Conservation (phyloP, 1,140 invertebrate species). For the Eurosta solidaginis region DNA sequence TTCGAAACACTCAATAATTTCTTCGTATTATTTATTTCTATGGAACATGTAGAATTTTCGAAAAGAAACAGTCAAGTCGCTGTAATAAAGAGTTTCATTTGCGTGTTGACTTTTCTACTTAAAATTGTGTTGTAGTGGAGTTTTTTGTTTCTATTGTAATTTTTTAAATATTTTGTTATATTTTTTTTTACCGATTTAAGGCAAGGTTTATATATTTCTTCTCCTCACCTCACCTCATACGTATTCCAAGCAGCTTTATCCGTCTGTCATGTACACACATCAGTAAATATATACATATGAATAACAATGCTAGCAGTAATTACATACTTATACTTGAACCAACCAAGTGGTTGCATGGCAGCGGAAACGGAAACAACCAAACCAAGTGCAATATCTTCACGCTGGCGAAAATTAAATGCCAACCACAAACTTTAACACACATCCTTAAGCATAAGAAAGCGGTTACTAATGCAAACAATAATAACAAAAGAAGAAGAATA, state of each 20-base stretch:
- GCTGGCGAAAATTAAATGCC: constrained; percentile 15
- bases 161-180: not conserved
- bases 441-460: not conserved
- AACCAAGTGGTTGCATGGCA: not conserved
- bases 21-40: too few species aligned
- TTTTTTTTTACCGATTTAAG: not conserved
- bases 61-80: too few species aligned
- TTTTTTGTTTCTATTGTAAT: not conserved
- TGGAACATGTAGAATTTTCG: too few species aligned
- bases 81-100: too few species aligned
- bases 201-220: too few species aligned
- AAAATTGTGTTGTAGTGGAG: too few species aligned
- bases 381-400: not conserved
- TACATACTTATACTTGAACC: not conserved
- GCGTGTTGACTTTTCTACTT: too few species aligned
- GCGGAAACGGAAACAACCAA: not conserved
- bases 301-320: not conserved
- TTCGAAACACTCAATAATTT: too few species aligned
- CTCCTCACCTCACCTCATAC: too few species aligned
- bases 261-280: too few species aligned
- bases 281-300: not conserved
- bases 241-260: too few species aligned
- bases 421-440: not conserved
- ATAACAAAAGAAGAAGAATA: not conserved
- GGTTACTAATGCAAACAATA: not conserved